Conservation (phyloP, 2,888 invertebrate species). For the Fragum sueziense region DNA sequence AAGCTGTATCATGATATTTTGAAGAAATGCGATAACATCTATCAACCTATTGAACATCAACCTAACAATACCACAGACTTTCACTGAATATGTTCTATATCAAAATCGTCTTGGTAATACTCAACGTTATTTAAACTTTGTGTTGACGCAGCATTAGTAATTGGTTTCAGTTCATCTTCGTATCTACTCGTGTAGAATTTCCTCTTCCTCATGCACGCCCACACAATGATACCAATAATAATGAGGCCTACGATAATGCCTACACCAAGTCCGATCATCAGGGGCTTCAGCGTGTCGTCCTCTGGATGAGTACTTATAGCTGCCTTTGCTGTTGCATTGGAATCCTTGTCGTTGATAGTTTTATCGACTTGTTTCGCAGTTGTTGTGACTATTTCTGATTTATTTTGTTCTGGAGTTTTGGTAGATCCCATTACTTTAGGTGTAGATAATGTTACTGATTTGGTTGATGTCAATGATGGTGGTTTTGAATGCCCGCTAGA, state of each 20-base stretch:
- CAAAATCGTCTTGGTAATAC: slow-evolving; percentile 50
- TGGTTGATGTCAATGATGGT: background rate
- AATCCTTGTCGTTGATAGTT: slow-evolving; percentile 9
- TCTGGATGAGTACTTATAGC: slow-evolving; percentile 37
- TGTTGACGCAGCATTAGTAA: slow-evolving; percentile 48
- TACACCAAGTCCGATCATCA: slow-evolving; percentile 66
- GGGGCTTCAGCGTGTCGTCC: slow-evolving; percentile 59
- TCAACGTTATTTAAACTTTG: slow-evolving; percentile 54
- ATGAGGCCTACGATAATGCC: slow-evolving; percentile 63
- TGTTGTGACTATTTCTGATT: background rate
- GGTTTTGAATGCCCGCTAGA: too few relatives aligned
- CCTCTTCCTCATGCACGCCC: slow-evolving; percentile 55
- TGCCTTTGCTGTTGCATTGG: slow-evolving; percentile 11
- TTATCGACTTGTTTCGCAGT: slow-evolving; percentile 5
- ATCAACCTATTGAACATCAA: too few relatives aligned
- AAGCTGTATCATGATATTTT: too few relatives aligned
- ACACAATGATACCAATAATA: slow-evolving; percentile 58
- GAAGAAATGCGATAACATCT: too few relatives aligned
- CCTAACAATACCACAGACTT: too few relatives aligned
- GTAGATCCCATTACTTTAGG: background rate
- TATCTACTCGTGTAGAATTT: slow-evolving; percentile 57
- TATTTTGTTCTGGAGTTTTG: background rate
- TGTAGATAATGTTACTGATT: slow-evolving; percentile 17
- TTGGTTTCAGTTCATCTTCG: slow-evolving; percentile 58
- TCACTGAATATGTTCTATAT: slow-evolving; percentile 13